Percentiles rank a stretch among this genome's conserved stretches.
Evolutionary conservation across 2,888 invertebrate genomes (phyloP).

Genomic region (Stomorhina lunata): DNA sequence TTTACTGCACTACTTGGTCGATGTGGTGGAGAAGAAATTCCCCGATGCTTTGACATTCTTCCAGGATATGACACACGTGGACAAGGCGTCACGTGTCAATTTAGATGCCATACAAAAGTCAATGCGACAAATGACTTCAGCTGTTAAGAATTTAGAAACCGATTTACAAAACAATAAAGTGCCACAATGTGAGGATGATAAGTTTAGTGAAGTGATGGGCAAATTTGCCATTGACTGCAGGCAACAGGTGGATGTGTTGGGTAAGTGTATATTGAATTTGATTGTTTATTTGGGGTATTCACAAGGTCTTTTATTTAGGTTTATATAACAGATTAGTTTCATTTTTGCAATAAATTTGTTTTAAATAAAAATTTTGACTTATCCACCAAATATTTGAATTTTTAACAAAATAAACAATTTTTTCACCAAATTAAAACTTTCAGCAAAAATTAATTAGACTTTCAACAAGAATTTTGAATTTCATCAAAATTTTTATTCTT

Average conservation of each 20-base stretch:
- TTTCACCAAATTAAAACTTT: too few relatives aligned
- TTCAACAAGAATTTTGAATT: too few relatives aligned
- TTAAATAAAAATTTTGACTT: too few relatives aligned
- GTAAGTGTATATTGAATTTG: conserved; percentile 74
- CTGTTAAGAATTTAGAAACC: conserved; percentile 92
- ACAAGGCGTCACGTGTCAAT: conserved; percentile 92
- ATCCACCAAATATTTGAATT: too few relatives aligned
- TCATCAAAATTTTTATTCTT: too few relatives aligned
- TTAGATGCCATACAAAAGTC: conserved; percentile 90
- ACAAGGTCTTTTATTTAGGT: too few relatives aligned
- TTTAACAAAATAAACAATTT: too few relatives aligned
- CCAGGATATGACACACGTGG: conserved; percentile 94
- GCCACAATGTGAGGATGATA: conserved; percentile 90
- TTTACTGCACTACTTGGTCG: conserved; percentile 93
- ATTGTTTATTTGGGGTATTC: not conserved
- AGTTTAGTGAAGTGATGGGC: conserved; percentile 92
- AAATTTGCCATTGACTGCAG: conserved; percentile 92
- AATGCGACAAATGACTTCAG: conserved; percentile 91
- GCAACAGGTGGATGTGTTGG: conserved; percentile 92
- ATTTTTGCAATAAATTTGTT: too few relatives aligned
- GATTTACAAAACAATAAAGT: conserved; percentile 92
- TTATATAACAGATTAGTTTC: too few relatives aligned
- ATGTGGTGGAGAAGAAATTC: conserved; percentile 92
- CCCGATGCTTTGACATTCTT: conserved; percentile 90
- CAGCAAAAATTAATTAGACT: too few relatives aligned